Percentiles rank a stretch among this genome's conserved stretches.
phyloP scores from a whole-genome alignment of 2,113 vertebrate species.

The Gymnorhina tibicen region DNA sequence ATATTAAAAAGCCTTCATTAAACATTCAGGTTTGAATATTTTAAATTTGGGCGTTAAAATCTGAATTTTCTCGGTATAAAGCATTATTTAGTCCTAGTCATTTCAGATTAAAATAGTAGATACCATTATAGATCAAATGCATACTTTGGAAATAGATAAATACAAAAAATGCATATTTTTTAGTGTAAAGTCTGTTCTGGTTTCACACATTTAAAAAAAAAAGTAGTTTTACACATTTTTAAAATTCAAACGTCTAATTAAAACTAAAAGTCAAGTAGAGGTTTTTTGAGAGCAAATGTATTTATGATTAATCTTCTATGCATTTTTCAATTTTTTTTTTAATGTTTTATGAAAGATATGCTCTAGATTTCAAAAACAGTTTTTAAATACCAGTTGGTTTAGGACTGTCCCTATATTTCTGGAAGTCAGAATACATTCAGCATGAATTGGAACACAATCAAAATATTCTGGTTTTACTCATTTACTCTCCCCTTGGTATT shows the following conservation, averaged over 20 bases:
- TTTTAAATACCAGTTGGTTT: background rate
- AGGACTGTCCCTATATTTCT: background rate
- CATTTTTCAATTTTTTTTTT: background rate
- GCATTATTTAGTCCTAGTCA: background rate
- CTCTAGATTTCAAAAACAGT: background rate
- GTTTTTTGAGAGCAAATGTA: background rate
- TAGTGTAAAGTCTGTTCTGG: background rate
- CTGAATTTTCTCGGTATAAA: background rate
- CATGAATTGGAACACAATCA: background rate
- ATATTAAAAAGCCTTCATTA: background rate
- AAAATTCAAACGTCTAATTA: background rate
- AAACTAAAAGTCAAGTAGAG: background rate
- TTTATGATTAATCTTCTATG: background rate
- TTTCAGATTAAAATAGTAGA: background rate
- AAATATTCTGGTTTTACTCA: background rate
- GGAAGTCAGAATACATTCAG: background rate
- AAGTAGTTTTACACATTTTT: background rate
- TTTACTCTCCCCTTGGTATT: background rate
- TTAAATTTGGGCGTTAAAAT: background rate
- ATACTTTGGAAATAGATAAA: background rate
- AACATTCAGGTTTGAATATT: background rate
- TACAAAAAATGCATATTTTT: background rate
- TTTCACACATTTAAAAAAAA: background rate
- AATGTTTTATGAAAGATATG: background rate
- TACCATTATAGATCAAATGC: background rate